Percentiles rank a stretch among this genome's conserved stretches.
Conservation (phyloP, 1,140 invertebrate genomes). For the Phortica variegata region DNA sequence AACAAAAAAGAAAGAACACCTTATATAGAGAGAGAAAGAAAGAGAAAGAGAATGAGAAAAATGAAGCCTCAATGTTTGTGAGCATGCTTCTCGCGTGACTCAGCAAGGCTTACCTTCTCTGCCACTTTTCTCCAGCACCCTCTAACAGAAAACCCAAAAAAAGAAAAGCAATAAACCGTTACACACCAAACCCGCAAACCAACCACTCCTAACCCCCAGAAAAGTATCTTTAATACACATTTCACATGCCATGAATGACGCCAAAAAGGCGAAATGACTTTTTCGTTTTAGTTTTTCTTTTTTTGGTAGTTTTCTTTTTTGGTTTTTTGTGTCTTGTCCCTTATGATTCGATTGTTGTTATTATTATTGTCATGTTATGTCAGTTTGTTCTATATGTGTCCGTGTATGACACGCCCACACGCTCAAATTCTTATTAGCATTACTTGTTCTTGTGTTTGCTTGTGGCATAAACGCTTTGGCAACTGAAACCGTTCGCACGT, state of each 20-base stretch:
- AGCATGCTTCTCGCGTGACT: slow-evolving; percentile 37
- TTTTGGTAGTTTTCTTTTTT: slow-evolving; percentile 21
- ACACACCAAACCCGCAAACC: too few relatives aligned
- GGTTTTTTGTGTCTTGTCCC: not conserved
- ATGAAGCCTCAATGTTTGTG: too few relatives aligned
- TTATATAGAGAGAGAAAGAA: too few relatives aligned
- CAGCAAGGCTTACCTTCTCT: slow-evolving; percentile 9
- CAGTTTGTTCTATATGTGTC: not conserved
- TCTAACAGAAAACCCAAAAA: slow-evolving; percentile 2
- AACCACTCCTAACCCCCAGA: slow-evolving; percentile 4
- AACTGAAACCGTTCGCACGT: not conserved
- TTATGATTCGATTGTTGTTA: slow-evolving; percentile 2
- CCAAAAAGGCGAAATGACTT: slow-evolving; percentile 37
- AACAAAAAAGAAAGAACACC: too few relatives aligned
- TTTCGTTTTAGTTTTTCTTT: slow-evolving; percentile 14
- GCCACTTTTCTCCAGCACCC: slow-evolving; percentile 1
- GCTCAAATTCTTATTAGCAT: not conserved
- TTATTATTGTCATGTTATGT: slow-evolving; percentile 3
- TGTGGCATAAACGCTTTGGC: slow-evolving; percentile 1
- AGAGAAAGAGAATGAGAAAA: too few relatives aligned
- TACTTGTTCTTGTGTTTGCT: slow-evolving; percentile 3
- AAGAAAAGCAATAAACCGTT: slow-evolving; percentile 13
- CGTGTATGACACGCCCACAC: slow-evolving; percentile 20
- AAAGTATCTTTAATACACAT: slow-evolving; percentile 33
- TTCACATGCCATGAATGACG: slow-evolving; percentile 49